phyloP scores from a whole-genome alignment of 2,113 vertebrate genomes.

The Dasyprocta punctata region DNA sequence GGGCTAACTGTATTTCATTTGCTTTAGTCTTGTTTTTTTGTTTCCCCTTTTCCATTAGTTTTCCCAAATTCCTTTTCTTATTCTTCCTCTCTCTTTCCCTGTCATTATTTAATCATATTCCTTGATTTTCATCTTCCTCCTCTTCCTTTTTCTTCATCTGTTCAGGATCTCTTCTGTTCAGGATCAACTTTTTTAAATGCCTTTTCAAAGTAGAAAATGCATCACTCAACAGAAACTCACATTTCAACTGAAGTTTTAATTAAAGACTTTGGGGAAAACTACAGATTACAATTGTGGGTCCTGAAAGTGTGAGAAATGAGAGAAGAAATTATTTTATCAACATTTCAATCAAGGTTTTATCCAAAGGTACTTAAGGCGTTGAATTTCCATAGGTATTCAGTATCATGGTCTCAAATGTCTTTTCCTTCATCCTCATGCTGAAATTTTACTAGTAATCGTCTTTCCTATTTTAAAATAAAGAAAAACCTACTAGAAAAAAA shows the following conservation, averaged over 20 bases:
- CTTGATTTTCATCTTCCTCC: not conserved
- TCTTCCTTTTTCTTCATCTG: not conserved
- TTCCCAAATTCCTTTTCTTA: not conserved
- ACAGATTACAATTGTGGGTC: not conserved
- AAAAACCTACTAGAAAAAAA: not conserved
- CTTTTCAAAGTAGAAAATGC: not conserved
- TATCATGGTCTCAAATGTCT: not conserved
- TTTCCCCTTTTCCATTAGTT: not conserved
- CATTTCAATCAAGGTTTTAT: not conserved
- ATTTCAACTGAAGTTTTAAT: not conserved
- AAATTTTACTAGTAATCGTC: not conserved
- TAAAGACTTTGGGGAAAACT: not conserved
- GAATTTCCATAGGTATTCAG: not conserved
- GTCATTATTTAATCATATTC: too few relatives aligned
- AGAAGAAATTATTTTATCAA: not conserved
- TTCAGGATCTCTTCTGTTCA: not conserved
- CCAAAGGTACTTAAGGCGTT: not conserved
- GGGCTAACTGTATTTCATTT: too few relatives aligned
- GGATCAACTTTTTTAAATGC: not conserved
- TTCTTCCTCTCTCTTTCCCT: not conserved
- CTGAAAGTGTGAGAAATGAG: not conserved
- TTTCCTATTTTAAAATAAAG: conserved; percentile 6
- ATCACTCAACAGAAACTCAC: not conserved
- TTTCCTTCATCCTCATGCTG: not conserved
- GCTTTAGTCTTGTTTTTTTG: not conserved